Evolutionary conservation across 2,888 invertebrate species (phyloP).

Genomic region (Megamerina dolium): DNA sequence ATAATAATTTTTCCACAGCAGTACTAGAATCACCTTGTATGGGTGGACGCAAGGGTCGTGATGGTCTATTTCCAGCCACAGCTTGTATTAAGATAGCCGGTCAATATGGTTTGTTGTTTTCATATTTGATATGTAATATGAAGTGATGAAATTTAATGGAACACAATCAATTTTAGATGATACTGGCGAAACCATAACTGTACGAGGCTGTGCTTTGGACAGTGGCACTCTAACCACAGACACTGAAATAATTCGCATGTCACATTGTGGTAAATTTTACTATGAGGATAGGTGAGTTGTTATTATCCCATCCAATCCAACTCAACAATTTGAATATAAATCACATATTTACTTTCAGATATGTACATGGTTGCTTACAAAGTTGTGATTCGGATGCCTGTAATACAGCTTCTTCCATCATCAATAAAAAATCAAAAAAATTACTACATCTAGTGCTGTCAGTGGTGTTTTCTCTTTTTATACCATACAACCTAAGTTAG

Average conservation of each 20-base stretch:
- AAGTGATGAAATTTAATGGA: neutral
- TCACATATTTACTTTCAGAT: conserved; percentile 51
- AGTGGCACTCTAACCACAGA: conserved; percentile 93
- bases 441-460: no score
- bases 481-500: no score
- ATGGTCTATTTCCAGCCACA: conserved; percentile 93
- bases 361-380: conserved; percentile 88
- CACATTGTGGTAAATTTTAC: conserved; percentile 93
- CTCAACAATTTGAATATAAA: no score
- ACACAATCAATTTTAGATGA: conserved; percentile 55
- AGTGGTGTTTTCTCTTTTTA: no score
- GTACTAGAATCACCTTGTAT: conserved; percentile 87
- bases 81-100: conserved; percentile 95
- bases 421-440: neutral
- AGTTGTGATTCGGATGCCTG: conserved; percentile 92
- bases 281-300: conserved; percentile 69
- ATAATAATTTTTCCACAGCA: conserved; percentile 79
- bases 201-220: conserved; percentile 92
- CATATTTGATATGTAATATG: neutral
- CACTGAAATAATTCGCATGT: conserved; percentile 93
- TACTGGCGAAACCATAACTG: conserved; percentile 72
- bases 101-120: conserved; percentile 61
- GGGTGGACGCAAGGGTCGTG: conserved; percentile 87
- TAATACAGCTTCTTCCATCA: no score
- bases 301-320: neutral